Evolutionary conservation across 2,797 vertebrate species (phyloP), one percentile per base, ranked within the genome.

Genomic region (Taenioides sp.): DNA sequence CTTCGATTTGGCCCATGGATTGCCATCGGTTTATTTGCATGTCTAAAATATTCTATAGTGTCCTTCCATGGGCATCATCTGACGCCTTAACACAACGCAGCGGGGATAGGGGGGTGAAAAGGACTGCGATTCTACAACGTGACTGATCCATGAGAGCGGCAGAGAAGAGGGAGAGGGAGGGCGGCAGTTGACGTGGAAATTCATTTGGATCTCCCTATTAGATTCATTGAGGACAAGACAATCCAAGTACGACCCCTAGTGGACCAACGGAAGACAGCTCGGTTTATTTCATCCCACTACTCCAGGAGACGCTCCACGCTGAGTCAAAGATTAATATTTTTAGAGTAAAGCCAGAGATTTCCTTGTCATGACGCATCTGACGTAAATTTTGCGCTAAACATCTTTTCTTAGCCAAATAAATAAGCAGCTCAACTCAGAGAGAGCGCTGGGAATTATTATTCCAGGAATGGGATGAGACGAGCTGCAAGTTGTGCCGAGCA

Each of bases 241-340:
- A 93, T 94, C 64, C 93, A 92, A 89, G 88, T 79, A 88, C 91
- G 92, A 84, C 94, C 90, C 93, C 92, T 92, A 84, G 84, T 66
- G 93, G 88, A 73, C 0, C 0, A 59, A 47, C 37, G 11, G 3
- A 5, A 52, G 2, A 12, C 57, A 40, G 73, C 64, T 11, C 75
- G 43, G 40, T 3, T 4, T 67, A 11, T 34, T 52, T 31, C 2
- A 61, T 61, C 74, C 17, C 69, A 55, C 71, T 68, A 50, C 14
- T 64, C 40, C 57, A 73, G 64, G 73, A 85, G 73, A 78, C 78
- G 74, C 76, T 64, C 27, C 64, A 58, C 6, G 37, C 59, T 64
- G n/a, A 27, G 60, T 67, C 49, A 28, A 69, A 62, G 52, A 50
- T 49, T 49, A 50, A 43, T 65, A 65, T 68, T 67, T 72, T 75